phyloP scores from a whole-genome alignment of 1,140 invertebrate species.

The Drosophila lini region DNA sequence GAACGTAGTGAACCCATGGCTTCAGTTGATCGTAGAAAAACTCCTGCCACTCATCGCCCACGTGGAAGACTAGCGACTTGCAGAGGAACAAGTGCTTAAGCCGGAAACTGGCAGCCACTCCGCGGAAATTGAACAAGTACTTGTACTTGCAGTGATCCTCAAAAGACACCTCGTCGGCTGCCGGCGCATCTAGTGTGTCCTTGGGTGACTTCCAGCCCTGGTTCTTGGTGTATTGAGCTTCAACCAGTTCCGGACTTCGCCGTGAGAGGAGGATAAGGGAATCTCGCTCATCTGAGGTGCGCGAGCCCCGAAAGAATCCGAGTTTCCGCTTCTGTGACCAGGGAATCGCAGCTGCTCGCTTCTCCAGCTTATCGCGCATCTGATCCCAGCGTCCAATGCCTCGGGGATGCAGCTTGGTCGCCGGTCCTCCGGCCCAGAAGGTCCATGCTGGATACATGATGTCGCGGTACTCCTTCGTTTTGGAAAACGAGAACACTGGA shows the following conservation, averaged over 20 bases:
- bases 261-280: constrained; percentile 94
- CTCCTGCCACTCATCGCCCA: constrained; percentile 97
- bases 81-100: constrained; percentile 98
- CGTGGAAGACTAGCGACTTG: constrained; percentile 97
- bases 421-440: constrained; percentile 99
- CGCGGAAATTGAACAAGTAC: constrained; percentile 98
- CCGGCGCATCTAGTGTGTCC: constrained; percentile 93
- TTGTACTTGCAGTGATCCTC: constrained; percentile 97
- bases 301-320: constrained; percentile 96
- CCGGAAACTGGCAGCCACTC: constrained; percentile 98
- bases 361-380: constrained; percentile 89
- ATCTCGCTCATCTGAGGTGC: constrained; percentile 96
- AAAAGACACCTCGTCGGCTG: constrained; percentile 94
- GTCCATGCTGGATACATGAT: constrained; percentile 99
- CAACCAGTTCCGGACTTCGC: constrained; percentile 90
- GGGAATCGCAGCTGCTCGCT: constrained; percentile 88
- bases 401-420: constrained; percentile 95
- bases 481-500: constrained; percentile 98
- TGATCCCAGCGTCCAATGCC: constrained; percentile 97
- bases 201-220: constrained; percentile 98
- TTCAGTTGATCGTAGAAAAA: constrained; percentile 97
- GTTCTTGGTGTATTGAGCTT: constrained; percentile 98
- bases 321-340: constrained; percentile 92
- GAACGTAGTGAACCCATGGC: constrained; percentile 98
- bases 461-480: constrained; percentile 93